phyloP scores from a whole-genome alignment of 2,113 vertebrate species.

The Odontophorus gujanensis region DNA sequence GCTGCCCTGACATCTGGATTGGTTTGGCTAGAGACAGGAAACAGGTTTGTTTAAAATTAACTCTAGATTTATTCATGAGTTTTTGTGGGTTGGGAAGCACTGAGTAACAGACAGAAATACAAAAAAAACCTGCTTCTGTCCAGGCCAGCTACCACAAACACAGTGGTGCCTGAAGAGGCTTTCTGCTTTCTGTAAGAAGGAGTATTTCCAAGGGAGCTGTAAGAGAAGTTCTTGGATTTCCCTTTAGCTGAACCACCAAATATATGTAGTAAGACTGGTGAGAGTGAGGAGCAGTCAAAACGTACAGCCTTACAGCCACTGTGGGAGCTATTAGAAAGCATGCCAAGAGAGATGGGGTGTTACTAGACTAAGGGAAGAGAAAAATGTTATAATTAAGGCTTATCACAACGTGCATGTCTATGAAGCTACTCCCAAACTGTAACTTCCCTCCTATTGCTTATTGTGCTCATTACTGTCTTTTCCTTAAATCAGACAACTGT shows the following conservation, averaged over 20 bases:
- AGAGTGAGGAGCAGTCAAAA: not conserved
- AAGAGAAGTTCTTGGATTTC: not conserved
- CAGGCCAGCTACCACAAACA: not conserved
- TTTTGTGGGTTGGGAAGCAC: not conserved
- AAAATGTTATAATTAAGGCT: not conserved
- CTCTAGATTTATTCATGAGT: not conserved
- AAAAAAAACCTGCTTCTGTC: not conserved
- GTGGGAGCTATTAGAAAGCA: not conserved
- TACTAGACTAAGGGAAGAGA: not conserved
- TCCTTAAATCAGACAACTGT: not conserved
- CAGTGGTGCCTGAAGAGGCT: not conserved
- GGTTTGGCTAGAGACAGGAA: not conserved
- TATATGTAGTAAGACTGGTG: not conserved
- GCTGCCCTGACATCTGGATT: not conserved
- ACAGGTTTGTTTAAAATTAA: not conserved
- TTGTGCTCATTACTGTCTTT: not conserved
- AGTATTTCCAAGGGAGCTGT: not conserved
- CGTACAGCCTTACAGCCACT: not conserved
- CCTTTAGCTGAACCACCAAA: not conserved
- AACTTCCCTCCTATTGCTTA: not conserved
- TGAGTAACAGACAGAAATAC: not conserved
- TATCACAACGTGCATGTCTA: fast-evolving
- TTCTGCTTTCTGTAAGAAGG: not conserved
- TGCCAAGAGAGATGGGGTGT: not conserved
- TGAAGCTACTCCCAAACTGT: not conserved